These are phyloP conservation scores for Drosophila auraria DNA, from an alignment of 1,140 invertebrate genomes.

Conservation along the genomic window DNA sequence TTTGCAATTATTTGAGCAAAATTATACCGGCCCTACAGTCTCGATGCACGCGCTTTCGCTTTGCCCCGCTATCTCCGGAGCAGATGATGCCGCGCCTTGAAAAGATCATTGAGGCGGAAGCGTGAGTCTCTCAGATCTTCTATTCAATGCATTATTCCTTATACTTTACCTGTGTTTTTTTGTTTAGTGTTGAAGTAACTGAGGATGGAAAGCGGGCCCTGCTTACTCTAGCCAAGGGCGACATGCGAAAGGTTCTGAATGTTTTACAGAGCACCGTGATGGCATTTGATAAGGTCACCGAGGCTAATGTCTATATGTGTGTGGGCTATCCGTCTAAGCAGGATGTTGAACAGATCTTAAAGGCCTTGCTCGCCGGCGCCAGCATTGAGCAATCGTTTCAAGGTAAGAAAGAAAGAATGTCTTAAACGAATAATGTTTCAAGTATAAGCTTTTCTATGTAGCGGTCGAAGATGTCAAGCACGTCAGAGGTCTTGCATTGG, in stretches of 20 bases:
- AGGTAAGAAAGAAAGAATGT: slow-evolving; percentile 87
- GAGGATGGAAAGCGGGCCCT: slow-evolving; percentile 96
- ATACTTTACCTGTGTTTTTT: slow-evolving; percentile 29
- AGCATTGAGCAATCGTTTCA: slow-evolving; percentile 92
- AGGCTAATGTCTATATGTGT: slow-evolving; percentile 97
- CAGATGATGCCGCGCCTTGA: slow-evolving; percentile 97
- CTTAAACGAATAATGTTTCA: neutral
- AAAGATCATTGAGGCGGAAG: slow-evolving; percentile 94
- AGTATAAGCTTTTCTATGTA: neutral
- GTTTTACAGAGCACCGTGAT: slow-evolving; percentile 96
- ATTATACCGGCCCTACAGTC: slow-evolving; percentile 99
- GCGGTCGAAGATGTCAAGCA: slow-evolving; percentile 29
- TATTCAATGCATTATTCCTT: neutral
- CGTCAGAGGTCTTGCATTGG: slow-evolving; percentile 31
- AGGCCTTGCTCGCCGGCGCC: slow-evolving; percentile 95
- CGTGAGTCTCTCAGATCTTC: slow-evolving; percentile 86
- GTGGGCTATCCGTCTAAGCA: slow-evolving; percentile 96
- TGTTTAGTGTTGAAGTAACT: slow-evolving; percentile 91
- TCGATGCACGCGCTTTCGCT: slow-evolving; percentile 98
- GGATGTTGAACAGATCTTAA: slow-evolving; percentile 96
- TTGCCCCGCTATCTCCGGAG: slow-evolving; percentile 93
- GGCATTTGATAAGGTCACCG: slow-evolving; percentile 94
- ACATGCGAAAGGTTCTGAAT: slow-evolving; percentile 99
- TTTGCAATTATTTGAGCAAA: slow-evolving; percentile 99
- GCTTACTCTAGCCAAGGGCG: slow-evolving; percentile 95